Evolutionary conservation across 2,113 vertebrate species (phyloP).

Genomic region (Panthera leo): DNA sequence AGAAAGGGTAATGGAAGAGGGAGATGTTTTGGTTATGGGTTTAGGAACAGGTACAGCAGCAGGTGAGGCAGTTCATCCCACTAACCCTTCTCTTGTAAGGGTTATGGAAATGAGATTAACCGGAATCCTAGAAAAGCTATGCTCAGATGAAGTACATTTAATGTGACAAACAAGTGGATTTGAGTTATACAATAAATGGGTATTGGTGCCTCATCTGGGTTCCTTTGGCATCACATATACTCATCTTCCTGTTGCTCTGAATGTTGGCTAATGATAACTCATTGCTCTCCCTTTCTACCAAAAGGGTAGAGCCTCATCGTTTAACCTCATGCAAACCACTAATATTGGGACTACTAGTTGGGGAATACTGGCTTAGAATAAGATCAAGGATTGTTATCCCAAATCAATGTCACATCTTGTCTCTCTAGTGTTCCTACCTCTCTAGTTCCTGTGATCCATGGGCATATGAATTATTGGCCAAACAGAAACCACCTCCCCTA

Average conservation of each 20-base stretch:
- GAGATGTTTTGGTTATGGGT: not conserved
- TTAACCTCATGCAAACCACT: no score
- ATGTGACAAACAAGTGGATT: not conserved
- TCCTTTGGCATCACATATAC: rapidly evolving
- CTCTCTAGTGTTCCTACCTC: no score
- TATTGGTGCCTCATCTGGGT: not conserved
- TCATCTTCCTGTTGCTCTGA: not conserved
- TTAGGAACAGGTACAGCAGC: not conserved
- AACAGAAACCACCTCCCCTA: not conserved
- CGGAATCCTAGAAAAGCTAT: not conserved
- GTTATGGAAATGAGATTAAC: not conserved
- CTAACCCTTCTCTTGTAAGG: not conserved
- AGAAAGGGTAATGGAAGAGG: not conserved
- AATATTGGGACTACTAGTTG: no score
- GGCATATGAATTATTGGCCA: not conserved
- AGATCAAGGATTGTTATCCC: no score
- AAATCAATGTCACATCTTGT: no score
- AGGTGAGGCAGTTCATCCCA: not conserved
- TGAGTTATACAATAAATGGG: not conserved
- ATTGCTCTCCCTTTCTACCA: not conserved
- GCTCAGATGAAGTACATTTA: not conserved
- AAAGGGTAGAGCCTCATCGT: not conserved
- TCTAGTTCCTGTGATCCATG: no score
- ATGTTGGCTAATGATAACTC: not conserved
- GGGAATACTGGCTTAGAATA: no score